A percentile compares a stretch with the other conserved stretches of the same genome.
Conservation (phyloP, 1,140 invertebrate genomes). For the Colletes latitarsis region DNA sequence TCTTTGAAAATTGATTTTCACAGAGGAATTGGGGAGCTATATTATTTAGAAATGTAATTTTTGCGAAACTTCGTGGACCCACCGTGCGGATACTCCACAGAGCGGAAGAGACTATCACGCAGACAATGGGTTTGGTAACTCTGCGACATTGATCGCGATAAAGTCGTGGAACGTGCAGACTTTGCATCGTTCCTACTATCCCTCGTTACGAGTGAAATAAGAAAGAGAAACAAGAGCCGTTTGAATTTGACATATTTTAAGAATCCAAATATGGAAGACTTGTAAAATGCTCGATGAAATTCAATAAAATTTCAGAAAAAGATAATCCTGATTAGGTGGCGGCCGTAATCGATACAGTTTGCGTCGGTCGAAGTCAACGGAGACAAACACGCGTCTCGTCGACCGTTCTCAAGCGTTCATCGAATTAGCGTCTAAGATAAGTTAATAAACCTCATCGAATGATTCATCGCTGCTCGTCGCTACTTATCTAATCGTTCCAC, state of each 20-base stretch:
- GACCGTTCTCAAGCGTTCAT: conserved; percentile 42
- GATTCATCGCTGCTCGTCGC: conserved; percentile 46
- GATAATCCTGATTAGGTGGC: too few species aligned
- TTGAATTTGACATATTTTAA: too few species aligned
- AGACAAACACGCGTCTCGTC: not conserved
- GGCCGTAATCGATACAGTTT: too few species aligned
- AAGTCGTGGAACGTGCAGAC: too few species aligned
- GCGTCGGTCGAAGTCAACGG: not conserved
- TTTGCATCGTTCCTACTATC: too few species aligned
- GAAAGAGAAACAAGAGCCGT: too few species aligned
- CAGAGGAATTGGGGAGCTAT: too few species aligned
- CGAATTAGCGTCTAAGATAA: conserved; percentile 54
- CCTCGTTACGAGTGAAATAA: too few species aligned
- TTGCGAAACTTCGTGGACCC: not conserved
- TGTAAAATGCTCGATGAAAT: too few species aligned
- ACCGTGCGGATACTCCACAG: not conserved
- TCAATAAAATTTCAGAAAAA: too few species aligned
- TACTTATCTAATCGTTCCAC: conserved; percentile 63
- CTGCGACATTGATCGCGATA: not conserved
- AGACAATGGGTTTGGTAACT: conserved; percentile 24
- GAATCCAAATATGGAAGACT: too few species aligned
- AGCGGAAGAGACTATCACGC: conserved; percentile 3
- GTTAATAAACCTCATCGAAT: conserved; percentile 55
- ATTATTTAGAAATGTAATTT: not conserved
- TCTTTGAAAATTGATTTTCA: too few species aligned